Conservation (phyloP, 2,113 vertebrate species). For the Misgurnus anguillicaudatus region DNA sequence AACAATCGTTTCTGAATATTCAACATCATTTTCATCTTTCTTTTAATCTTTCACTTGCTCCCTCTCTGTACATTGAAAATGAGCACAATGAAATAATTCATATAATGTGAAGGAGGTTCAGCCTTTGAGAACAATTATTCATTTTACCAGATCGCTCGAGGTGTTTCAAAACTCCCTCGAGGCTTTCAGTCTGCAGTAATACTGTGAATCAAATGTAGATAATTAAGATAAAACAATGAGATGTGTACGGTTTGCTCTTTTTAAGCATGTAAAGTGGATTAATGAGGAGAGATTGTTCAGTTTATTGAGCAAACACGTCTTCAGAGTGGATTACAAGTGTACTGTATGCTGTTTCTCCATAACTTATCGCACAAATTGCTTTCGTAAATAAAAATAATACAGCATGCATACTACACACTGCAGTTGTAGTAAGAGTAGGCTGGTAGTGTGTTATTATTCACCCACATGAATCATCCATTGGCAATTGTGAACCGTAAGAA, state of each 20-base stretch:
- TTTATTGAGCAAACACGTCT: not conserved
- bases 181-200: not conserved
- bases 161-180: slow-evolving; percentile 1
- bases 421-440: too few relatives aligned
- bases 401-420: not conserved
- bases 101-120: slow-evolving; percentile 15
- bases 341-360: too few relatives aligned
- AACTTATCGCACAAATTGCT: too few relatives aligned
- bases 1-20: slow-evolving; percentile 26
- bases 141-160: slow-evolving; percentile 20
- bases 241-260: slow-evolving; percentile 4
- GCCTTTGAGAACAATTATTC: slow-evolving; percentile 28
- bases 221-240: slow-evolving; percentile 45
- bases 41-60: slow-evolving; percentile 30
- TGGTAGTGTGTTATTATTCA: too few relatives aligned
- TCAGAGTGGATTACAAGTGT: too few relatives aligned
- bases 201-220: slow-evolving; percentile 38
- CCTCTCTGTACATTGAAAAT: not conserved
- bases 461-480: not conserved
- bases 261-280: not conserved
- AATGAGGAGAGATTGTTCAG: not conserved
- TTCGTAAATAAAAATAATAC: not conserved
- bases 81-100: slow-evolving; percentile 18
- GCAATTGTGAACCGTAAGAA: slow-evolving; percentile 5
- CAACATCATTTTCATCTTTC: slow-evolving; percentile 38